phyloP scores from a whole-genome alignment of 2,113 vertebrate genomes.

The Pithys albifrons region DNA sequence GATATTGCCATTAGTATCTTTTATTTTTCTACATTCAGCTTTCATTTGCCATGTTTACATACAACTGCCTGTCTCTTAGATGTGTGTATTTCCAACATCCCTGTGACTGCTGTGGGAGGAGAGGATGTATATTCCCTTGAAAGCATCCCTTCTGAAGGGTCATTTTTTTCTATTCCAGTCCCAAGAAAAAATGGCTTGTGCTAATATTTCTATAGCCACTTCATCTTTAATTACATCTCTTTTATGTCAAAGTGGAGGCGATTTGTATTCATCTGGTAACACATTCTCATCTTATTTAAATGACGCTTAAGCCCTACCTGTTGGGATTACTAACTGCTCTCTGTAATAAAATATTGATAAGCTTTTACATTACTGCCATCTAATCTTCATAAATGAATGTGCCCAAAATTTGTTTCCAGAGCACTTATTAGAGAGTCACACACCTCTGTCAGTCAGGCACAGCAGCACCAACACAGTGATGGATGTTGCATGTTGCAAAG shows the following conservation, averaged over 20 bases:
- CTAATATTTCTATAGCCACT: neutral
- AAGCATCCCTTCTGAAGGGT: neutral
- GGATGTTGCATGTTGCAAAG: neutral
- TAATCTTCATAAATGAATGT: neutral
- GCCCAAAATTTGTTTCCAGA: neutral
- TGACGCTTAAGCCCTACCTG: constrained; percentile 5
- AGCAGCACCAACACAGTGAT: neutral
- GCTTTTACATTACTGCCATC: neutral
- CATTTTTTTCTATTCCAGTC: neutral
- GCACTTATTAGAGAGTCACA: neutral
- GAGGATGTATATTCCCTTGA: neutral
- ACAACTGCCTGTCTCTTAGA: neutral
- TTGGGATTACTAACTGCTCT: constrained; percentile 21
- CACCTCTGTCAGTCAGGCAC: neutral
- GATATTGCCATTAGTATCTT: neutral
- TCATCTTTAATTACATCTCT: neutral
- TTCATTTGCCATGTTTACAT: neutral
- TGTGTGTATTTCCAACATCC: neutral
- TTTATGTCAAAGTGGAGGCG: neutral
- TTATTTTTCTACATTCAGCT: neutral
- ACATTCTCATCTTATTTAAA: neutral
- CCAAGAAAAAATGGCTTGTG: neutral
- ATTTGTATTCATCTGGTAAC: constrained; percentile 3
- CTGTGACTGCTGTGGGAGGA: neutral
- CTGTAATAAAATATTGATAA: constrained; percentile 17